Evolutionary conservation across 1,140 invertebrate genomes (phyloP), one percentile per base, ranked within the genome.

Genomic region (Trigoniulus corallinus): DNA sequence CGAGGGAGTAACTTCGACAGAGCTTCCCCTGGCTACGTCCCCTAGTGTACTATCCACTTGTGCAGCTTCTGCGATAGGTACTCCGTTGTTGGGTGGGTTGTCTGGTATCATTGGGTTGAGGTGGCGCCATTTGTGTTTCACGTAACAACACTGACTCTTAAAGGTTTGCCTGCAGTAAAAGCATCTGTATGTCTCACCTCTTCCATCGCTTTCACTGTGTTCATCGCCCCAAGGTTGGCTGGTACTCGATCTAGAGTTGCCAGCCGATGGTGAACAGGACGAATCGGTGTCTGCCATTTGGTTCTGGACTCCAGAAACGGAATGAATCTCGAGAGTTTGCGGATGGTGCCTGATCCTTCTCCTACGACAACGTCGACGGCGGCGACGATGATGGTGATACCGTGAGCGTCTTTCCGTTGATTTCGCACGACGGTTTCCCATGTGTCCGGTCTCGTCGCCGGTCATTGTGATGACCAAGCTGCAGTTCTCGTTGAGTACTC

Each of bases 141-240:
- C 77, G 58, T 84, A 85, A 59, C 82, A 84, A 59, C 84, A 83
- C 50, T 82, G 79, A 4, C 80, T 84, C 60, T 85, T 85, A 61
- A 85, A 86, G 1, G 79, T 79, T 61, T 84, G 81, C 47, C 79
- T 78, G 65, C 82, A 85, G 58, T 82, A 84, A 13, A 78, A 69
- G 61, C 82, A 85, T 0, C 77, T 76, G 59, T 80, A 84, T 22
- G 54, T 22, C 10, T 20, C 45, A 18, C 25, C 2, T 23, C 10
- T n/a, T 23, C 12, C 23, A 26, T 2, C 41, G 25, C n/a, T 24
- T 40, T 34, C 50, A 15, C 22, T 10, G 10, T 26, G 22, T 1
- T n/a, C 49, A 40, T 29, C 27, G 1, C 29, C 29, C 18, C 26
- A 20, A 4, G 10, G 15, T 25, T 22, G 23, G 7, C 29, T 26